These are phyloP conservation scores for Bombylius discolor DNA, from an alignment of 2,888 invertebrate genomes.

Conservation along the genomic window DNA sequence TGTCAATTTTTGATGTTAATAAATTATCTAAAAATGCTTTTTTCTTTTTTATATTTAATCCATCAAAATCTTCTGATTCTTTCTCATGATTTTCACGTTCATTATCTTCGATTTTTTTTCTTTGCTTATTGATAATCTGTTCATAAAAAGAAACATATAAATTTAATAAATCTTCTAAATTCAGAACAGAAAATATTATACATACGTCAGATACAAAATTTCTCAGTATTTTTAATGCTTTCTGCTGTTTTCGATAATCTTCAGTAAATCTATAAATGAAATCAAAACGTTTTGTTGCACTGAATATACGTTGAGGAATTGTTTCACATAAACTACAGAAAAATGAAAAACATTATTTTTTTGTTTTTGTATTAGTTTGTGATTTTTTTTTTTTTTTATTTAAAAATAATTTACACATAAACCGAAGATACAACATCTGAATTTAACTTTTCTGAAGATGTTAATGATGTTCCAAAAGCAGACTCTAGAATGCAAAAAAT, in stretches of 20 bases:
- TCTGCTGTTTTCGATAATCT: not conserved
- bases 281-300: not conserved
- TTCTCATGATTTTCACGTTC: not conserved
- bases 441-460: not conserved
- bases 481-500: not conserved
- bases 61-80: not conserved
- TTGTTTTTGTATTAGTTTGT: too few species aligned
- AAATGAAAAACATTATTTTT: not conserved
- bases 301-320: not conserved
- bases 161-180: too few species aligned
- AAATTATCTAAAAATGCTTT: slow-evolving; percentile 30
- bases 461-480: not conserved
- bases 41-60: slow-evolving; percentile 13
- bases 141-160: not conserved
- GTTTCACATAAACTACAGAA: not conserved
- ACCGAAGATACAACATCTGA: not conserved
- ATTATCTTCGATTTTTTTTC: not conserved
- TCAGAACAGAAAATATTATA: not conserved
- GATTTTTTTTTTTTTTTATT: too few species aligned
- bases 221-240: not conserved
- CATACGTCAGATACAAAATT: not conserved
- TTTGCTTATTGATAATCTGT: not conserved
- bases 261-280: not conserved
- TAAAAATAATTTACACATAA: not conserved
- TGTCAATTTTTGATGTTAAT: slow-evolving; percentile 25